Base-by-base conservation (phyloP, 2,888 invertebrate genomes). In the Drosophila incognita region DNA sequence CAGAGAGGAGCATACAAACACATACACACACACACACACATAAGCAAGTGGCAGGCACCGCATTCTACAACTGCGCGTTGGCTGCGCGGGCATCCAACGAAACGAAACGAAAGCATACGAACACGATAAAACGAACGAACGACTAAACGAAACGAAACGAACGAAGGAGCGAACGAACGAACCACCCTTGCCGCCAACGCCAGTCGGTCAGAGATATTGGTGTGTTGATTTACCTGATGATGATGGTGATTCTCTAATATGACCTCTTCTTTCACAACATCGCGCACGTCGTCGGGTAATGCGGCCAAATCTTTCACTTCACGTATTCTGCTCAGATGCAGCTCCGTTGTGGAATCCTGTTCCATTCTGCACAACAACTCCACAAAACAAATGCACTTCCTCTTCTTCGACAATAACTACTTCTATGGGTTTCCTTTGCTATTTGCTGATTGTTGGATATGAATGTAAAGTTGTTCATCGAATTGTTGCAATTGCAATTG, bases 271-370 rank as follows among this genome's bases (percentile, higher is more conserved):
- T 92, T 92, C 52, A 91, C 92, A 64, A 91, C 90, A 78, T 91
- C 91, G 72, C 91, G 91, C 79, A 90, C 89, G 66, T 91, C 92
- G 67, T 91, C 91, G 76, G 83, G 83, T 69, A 91, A 83, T 70
- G 84, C 86, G 74, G 87, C 83, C 76, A 91, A 83, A 65, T 90
- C 91, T 82, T 91, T 91, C 69, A 91, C 90, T 81, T 91, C 91
- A 75, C 91, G 91, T 84, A 92, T 91, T 87, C 92, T 91, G 76
- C 90, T 91, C 79, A 92, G 76, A 87, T 91, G 92, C 90, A 92
- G 84, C 69, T 92, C 92, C 74, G 90, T 85, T 62, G 84, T 65
- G 81, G 91, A 90, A 83, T 91, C 92, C 87, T 92, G 91, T 89
- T 92, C 92, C 92, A 92, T 92, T 79, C 84, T 87, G 84, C 81